Conservation (phyloP, 2,888 invertebrate species). For the Phortica magna region DNA sequence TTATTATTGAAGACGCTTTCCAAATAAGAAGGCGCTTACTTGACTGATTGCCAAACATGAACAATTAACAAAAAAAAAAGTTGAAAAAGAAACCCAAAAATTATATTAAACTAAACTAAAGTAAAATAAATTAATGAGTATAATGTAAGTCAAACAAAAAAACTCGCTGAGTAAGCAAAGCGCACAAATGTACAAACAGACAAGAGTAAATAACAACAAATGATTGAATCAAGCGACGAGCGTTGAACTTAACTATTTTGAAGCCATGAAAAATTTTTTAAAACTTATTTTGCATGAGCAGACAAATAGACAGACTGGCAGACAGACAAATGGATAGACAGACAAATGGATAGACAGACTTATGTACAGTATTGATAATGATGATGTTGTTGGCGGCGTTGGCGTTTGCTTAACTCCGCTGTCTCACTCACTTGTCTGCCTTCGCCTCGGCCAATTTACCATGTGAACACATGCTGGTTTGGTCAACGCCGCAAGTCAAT, state of each 20-base stretch:
- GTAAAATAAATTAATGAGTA: not conserved
- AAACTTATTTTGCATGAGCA: too few species aligned
- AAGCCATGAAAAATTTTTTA: not conserved
- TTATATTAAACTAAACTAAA: constrained; percentile 11
- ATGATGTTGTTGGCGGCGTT: too few species aligned
- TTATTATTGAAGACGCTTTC: not conserved
- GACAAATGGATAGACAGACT: too few species aligned
- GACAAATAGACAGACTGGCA: not conserved
- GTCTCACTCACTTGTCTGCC: too few species aligned
- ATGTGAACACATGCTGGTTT: too few species aligned
- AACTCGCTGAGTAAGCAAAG: constrained; percentile 1
- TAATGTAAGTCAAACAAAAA: not conserved
- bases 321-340: not conserved
- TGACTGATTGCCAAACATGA: constrained; percentile 10
- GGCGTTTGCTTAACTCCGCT: too few species aligned
- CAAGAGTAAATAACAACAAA: not conserved
- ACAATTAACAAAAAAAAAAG: constrained; percentile 13
- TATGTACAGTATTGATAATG: too few species aligned
- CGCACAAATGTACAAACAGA: not conserved
- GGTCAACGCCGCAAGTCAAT: not conserved
- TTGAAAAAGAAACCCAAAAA: not conserved
- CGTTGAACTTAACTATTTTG: not conserved
- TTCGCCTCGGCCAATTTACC: too few species aligned
- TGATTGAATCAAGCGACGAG: not conserved
- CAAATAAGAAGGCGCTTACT: not conserved